phyloP scores from a whole-genome alignment of 2,888 invertebrate genomes.

The Scrobipalpa costella region DNA sequence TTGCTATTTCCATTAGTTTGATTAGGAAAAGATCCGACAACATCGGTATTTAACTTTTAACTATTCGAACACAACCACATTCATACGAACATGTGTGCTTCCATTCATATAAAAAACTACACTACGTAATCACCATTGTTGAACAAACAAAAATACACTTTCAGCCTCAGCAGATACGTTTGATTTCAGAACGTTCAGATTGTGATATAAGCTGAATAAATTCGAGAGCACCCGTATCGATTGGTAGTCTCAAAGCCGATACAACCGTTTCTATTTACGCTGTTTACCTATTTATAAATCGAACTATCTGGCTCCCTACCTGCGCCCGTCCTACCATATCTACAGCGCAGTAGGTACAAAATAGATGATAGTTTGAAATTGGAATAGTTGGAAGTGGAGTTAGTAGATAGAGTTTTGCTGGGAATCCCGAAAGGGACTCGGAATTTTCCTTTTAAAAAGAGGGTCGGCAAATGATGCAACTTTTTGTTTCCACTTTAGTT shows the following conservation, averaged over 20 bases:
- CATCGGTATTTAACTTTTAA: slow-evolving; percentile 76
- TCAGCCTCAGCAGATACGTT: slow-evolving; percentile 36
- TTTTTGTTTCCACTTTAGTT: not conserved
- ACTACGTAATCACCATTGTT: not conserved
- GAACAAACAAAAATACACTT: slow-evolving; percentile 35
- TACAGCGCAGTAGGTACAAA: slow-evolving; percentile 32
- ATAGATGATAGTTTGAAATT: slow-evolving; percentile 32
- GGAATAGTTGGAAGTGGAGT: slow-evolving; percentile 11
- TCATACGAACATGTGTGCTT: slow-evolving; percentile 50
- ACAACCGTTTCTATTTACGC: slow-evolving; percentile 78
- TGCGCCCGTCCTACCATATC: slow-evolving; percentile 47
- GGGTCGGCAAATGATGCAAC: not conserved
- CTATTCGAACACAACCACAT: slow-evolving; percentile 58
- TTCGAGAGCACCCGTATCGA: slow-evolving; percentile 62
- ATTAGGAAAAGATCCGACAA: slow-evolving; percentile 70
- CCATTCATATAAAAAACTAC: slow-evolving; percentile 42
- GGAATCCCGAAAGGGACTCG: not conserved
- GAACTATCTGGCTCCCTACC: slow-evolving; percentile 69
- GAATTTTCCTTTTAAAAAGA: not conserved
- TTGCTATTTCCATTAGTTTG: slow-evolving; percentile 69
- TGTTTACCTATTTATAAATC: slow-evolving; percentile 79
- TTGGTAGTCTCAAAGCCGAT: slow-evolving; percentile 74
- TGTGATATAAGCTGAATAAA: slow-evolving; percentile 47
- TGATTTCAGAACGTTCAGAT: slow-evolving; percentile 38
- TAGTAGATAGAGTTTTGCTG: not conserved